Evolutionary conservation across 2,888 invertebrate species (phyloP).

Genomic region (Drosophila kuntzei): DNA sequence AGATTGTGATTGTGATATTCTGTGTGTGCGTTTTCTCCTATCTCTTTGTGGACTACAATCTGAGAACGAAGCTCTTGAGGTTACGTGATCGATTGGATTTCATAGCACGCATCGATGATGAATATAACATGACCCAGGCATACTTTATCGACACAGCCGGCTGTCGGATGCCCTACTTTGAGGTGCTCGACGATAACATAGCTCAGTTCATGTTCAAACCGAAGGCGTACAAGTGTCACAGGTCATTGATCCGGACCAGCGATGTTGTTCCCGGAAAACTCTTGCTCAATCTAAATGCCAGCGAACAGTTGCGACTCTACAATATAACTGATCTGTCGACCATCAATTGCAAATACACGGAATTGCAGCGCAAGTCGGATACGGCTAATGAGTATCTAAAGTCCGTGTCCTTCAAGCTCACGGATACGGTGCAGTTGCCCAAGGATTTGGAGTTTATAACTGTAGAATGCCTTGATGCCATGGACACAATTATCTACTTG

Average conservation of each 20-base stretch:
- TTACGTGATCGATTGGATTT: slow-evolving; percentile 83
- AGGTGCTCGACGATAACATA: slow-evolving; percentile 81
- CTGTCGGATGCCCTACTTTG: slow-evolving; percentile 85
- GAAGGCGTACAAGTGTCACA: slow-evolving; percentile 73
- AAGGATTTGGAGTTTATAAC: slow-evolving; percentile 88
- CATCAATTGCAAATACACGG: slow-evolving; percentile 79
- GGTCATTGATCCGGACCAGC: slow-evolving; percentile 73
- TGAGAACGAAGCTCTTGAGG: slow-evolving; percentile 81
- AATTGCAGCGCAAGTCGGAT: slow-evolving; percentile 78
- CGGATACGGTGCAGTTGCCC: slow-evolving; percentile 66
- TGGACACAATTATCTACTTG: slow-evolving; percentile 87
- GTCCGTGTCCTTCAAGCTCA: slow-evolving; percentile 60
- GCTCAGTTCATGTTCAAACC: slow-evolving; percentile 81
- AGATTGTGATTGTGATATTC: slow-evolving; percentile 80
- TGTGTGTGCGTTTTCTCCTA: slow-evolving; percentile 84
- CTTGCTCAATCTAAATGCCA: slow-evolving; percentile 74
- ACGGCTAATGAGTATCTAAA: slow-evolving; percentile 62
- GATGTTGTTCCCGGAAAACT: slow-evolving; percentile 67
- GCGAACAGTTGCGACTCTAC: slow-evolving; percentile 71
- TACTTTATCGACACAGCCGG: slow-evolving; percentile 85
- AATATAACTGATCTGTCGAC: slow-evolving; percentile 72
- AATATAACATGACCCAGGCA: slow-evolving; percentile 79
- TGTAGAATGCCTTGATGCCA: slow-evolving; percentile 87
- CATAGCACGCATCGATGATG: slow-evolving; percentile 81
- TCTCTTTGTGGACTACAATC: slow-evolving; percentile 83